Base-by-base conservation (phyloP, 2,888 invertebrate genomes). In the Acrobasis suavella region DNA sequence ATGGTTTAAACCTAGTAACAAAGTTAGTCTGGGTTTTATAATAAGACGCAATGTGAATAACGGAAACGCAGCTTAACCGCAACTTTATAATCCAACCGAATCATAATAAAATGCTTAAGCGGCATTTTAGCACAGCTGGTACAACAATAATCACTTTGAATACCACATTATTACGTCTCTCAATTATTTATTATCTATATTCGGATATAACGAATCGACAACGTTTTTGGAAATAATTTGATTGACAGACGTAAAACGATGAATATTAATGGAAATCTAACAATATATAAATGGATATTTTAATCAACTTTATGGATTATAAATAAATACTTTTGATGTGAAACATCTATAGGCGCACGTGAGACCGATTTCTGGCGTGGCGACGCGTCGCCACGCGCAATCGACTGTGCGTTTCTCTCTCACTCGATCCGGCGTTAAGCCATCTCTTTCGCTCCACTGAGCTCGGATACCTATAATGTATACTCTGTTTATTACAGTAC, bases 101-200 rank as follows among this genome's bases (percentile, higher is more conserved):
- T 17, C 50, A 51, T 17, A 51, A 51, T 51, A 17, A 50, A 51
- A 51, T 17, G 50, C 17, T 51, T 51, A 17, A 17, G 50, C 22
- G 50, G 50, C 50, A 51, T 51, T 17, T 51, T 10, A 51, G 17
- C 46, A n/a, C 17, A 51, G 50, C 50, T 51, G 7, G 50, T 17
- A 17, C 51, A 51, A 51, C 51, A 46, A 14, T 46, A 3, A 46
- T 14, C 46, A 17, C 22, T 22, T 22, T 51, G 12, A 51, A 51
- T 51, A 12, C 17, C 17, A 3, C 42, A 42, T 42, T 14, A 42
- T 14, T 42, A 42, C 42, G 42, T 50, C 50, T 0, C 16, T 17
- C 50, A 51, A 22, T 51, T 51, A 22, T 51, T 51, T 22, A 51
- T 51, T 51, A 9, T 16, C 17, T 51, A 14, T 17, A 9, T 16